Evolutionary conservation across 2,888 invertebrate genomes (phyloP), one percentile per base, ranked within the genome.

Genomic region (Luperina nickerlii): DNA sequence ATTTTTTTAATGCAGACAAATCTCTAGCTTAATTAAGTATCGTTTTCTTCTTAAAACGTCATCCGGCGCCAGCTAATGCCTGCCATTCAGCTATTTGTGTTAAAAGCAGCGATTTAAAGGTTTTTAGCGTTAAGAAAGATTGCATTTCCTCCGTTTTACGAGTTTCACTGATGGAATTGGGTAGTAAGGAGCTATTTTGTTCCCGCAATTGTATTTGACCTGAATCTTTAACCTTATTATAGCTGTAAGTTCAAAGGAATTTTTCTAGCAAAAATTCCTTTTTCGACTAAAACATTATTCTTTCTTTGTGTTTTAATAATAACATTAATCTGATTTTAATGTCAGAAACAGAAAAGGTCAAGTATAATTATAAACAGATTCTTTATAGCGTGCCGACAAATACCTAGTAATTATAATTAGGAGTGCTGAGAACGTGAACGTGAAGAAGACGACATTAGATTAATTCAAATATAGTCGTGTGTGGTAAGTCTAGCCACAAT

Each of bases 1-100:
- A 67, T 74, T 85, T 84, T 82, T 81, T 81, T 78, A 78, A 83
- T 79, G 48, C 72, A 76, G 76, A 86, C 78, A 89, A 88, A 90
- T 84, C 82, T 79, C 48, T 45, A 76, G 79, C 79, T 81, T 88
- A 90, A 88, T 87, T 86, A 86, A 86, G 79, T 76, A 74, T 38
- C 76, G 66, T 82, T 86, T 86, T 85, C 74, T 82, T 86, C 82
- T 87, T 86, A 87, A 85, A 88, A 86, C 82, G 78, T 90, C 86
- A 87, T 82, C 83, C 84, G 67, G 75, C 81, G 78, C 63, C 67
- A 48, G 78, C 76, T 79, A 86, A 89, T 81, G 81, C 68, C 72
- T 72, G 60, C 79, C 71, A 71, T 79, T 76, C 74, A 71, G 68
- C 84, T 81, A 76, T 87, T 85, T 78, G 85, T 80, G 79, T 87